Conservation (phyloP, 2,888 invertebrate genomes). For the Bellardia pandia region DNA sequence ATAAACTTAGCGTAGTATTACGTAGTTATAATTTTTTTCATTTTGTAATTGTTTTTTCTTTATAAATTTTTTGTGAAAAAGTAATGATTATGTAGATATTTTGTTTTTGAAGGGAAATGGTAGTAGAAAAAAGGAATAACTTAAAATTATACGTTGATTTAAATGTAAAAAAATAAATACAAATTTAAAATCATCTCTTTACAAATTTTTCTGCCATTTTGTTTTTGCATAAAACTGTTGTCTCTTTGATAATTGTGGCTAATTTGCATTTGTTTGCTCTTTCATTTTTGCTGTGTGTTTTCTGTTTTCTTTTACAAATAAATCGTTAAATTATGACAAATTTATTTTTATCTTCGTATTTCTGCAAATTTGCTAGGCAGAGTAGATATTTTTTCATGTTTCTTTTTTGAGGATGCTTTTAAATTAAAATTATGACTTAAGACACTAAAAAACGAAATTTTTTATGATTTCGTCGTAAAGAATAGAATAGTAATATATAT, state of each 20-base stretch:
- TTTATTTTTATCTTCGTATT: conserved; percentile 33
- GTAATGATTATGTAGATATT: conserved; percentile 51
- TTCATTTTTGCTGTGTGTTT: conserved; percentile 20
- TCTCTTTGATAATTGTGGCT: conserved; percentile 1
- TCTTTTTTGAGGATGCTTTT: conserved; percentile 35
- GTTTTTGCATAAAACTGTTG: conserved; percentile 39
- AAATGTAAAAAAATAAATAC: conserved; percentile 55
- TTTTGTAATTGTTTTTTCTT: conserved; percentile 14
- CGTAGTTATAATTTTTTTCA: conserved; percentile 51
- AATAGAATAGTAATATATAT: conserved; percentile 41
- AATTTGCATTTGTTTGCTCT: conserved; percentile 36
- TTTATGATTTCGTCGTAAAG: conserved; percentile 58
- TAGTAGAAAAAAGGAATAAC: conserved; percentile 49
- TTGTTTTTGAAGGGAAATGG: conserved; percentile 44
- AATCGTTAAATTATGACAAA: conserved; percentile 42
- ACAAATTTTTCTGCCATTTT: conserved; percentile 24
- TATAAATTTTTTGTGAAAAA: conserved; percentile 17
- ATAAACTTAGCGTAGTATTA: conserved; percentile 73
- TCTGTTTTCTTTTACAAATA: conserved; percentile 29
- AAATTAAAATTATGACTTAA: conserved; percentile 69
- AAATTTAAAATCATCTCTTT: conserved; percentile 60
- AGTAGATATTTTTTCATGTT: conserved; percentile 31
- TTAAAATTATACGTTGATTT: conserved; percentile 67
- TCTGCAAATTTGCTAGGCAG: conserved; percentile 44
- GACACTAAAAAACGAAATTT: conserved; percentile 65